These are phyloP conservation scores for Timandra comae DNA, from an alignment of 2,888 invertebrate genomes.

Conservation along the genomic window DNA sequence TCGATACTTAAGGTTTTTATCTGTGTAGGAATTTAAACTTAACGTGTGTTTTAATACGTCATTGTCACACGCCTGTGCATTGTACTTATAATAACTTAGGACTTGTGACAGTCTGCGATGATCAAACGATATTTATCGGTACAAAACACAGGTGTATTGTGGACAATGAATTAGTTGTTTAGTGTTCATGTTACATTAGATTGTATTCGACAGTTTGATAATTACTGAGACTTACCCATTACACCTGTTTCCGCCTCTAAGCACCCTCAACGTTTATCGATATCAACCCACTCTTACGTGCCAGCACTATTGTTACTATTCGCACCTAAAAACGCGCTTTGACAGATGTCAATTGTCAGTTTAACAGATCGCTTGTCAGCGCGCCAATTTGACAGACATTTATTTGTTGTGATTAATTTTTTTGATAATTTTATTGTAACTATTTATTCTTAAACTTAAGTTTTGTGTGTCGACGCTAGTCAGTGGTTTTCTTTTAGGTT, in stretches of 20 bases:
- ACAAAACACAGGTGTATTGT: constrained; percentile 42
- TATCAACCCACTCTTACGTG: constrained; percentile 43
- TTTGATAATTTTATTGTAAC: constrained; percentile 41
- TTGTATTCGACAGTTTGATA: constrained; percentile 57
- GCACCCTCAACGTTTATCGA: constrained; percentile 48
- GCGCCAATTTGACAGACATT: constrained; percentile 3
- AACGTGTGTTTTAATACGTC: constrained; percentile 68
- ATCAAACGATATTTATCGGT: constrained; percentile 8
- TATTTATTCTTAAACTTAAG: constrained; percentile 19
- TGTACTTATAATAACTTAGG: constrained; percentile 10
- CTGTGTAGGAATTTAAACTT: constrained; percentile 72
- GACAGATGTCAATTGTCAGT: constrained; percentile 3
- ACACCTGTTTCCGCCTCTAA: constrained; percentile 58
- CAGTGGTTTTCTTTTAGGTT: constrained; percentile 60
- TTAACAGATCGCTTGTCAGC: constrained; percentile 2
- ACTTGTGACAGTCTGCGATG: constrained; percentile 21
- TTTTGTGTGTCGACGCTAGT: constrained; percentile 61
- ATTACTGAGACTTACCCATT: constrained; percentile 42
- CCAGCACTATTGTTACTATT: constrained; percentile 32
- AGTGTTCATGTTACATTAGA: constrained; percentile 75
- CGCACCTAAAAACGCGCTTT: constrained; percentile 20
- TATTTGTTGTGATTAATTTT: constrained; percentile 17
- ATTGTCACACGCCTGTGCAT: constrained; percentile 43
- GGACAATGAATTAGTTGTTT: constrained; percentile 67
- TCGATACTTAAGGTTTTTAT: constrained; percentile 72